Percentiles rank a stretch among this genome's conserved stretches.
Conservation (phyloP, 2,797 vertebrate genomes). For the Jordanella pulchra region DNA sequence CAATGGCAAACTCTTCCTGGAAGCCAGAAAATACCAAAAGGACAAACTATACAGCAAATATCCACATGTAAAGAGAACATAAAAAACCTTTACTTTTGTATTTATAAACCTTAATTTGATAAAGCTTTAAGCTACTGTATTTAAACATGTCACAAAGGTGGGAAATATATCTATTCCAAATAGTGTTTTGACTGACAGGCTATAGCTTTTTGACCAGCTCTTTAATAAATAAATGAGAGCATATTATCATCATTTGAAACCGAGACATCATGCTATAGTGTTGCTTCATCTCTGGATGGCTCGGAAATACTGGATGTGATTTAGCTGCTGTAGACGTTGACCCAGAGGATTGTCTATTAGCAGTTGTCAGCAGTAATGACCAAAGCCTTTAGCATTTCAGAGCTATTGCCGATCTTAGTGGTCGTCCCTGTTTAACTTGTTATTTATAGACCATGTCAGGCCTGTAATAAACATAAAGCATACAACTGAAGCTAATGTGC, state of each 20-base stretch:
- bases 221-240: neutral
- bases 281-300: slow-evolving; percentile 23
- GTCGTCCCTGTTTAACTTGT: slow-evolving; percentile 90
- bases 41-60: neutral
- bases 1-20: neutral
- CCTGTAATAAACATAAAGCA: slow-evolving; percentile 97
- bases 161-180: neutral
- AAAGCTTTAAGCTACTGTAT: neutral
- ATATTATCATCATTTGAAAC: neutral
- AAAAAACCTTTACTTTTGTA: neutral
- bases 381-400: slow-evolving; percentile 93
- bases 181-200: too few species aligned
- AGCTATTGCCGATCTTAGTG: slow-evolving; percentile 85
- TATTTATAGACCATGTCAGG: slow-evolving; percentile 99
- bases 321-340: slow-evolving; percentile 92
- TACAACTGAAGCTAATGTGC: slow-evolving; percentile 91
- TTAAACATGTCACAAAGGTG: neutral
- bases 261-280: slow-evolving; percentile 25
- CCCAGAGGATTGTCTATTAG: slow-evolving; percentile 90
- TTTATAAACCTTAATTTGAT: neutral
- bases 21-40: neutral
- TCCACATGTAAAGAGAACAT: neutral
- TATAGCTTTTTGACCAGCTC: too few species aligned
- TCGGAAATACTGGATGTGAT: slow-evolving; percentile 87
- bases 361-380: slow-evolving; percentile 96